Base-by-base conservation (phyloP, 2,797 vertebrate species). In the Peromyscus eremicus region DNA sequence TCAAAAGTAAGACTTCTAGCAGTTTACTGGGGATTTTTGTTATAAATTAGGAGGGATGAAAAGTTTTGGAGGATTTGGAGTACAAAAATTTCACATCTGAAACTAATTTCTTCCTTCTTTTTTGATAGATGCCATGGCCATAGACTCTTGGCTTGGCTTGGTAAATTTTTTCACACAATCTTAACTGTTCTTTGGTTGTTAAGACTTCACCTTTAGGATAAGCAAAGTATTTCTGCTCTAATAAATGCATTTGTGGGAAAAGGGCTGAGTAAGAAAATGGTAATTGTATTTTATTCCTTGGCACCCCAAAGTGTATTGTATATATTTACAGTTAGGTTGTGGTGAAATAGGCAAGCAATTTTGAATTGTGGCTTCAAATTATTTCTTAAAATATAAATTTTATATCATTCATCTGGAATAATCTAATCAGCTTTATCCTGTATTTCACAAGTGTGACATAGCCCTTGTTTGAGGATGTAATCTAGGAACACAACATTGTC, bases 1-100 rank as follows among this genome's bases (percentile, higher is more conserved):
- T 90, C 43, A 88, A 93, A 82, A 85, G 2, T 55, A 81, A 64
- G 3, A 71, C 10, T 95, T 82, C 34, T 76, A 17, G 34, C 25
- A 87, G 29, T 64, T 96, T 96, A 57, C 87, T 83, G 27, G 16
- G 37, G 4, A 43, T 83, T 89, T 77, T 14, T 82, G 7, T 57
- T 34, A 83, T 88, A 89, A 79, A 77, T 76, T 90, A 4, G 86
- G 16, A 93, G 68, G 25, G 49, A 83, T 91, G 14, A 87, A 75
- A 91, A 71, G 37, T 90, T 46, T 93, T 66, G 92, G 82, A 84
- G 40, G 71, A 75, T 95, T 96, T 86, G 37, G 68, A 96, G 32
- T 40, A 66, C 23, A 94, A 95, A 57, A 97, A 21, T 1, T 94
- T 84, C 89, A 57, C 80, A 92, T 94, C 94, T 96, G 77, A 98